Percentiles rank a stretch among this genome's conserved stretches.
phyloP scores from a whole-genome alignment of 2,797 vertebrate genomes.

The Threskiornis aethiopicus region DNA sequence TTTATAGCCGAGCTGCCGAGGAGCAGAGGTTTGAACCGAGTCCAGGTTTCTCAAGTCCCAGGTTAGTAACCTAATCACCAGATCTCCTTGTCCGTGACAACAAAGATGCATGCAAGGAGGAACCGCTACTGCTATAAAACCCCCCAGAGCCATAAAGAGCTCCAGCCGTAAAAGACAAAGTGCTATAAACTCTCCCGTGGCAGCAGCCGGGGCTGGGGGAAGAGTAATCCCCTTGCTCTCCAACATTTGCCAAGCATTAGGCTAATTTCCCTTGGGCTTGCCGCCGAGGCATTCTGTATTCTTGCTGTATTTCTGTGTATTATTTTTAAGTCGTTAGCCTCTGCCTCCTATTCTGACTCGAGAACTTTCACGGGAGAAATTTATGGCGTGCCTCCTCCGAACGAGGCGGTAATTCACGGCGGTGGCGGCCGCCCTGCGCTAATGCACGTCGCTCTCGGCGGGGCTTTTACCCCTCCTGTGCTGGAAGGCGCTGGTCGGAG shows the following conservation, averaged over 20 bases:
- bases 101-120: not conserved
- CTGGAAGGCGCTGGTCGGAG: not conserved
- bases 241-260: not conserved
- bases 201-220: not conserved
- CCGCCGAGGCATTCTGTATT: not conserved
- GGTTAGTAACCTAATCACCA: not conserved
- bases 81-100: not conserved
- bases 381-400: conserved; percentile 46
- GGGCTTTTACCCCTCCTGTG: not conserved
- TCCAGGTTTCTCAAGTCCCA: not conserved
- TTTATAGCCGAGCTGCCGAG: not conserved
- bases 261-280: conserved; percentile 32
- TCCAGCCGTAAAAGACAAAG: not conserved
- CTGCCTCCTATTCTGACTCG: conserved; percentile 38
- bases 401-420: conserved; percentile 3
- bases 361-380: conserved; percentile 60
- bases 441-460: conserved; percentile 32
- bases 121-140: accelerated
- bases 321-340: conserved; percentile 68
- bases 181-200: not conserved
- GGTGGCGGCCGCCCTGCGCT: not conserved
- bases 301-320: conserved; percentile 24
- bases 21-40: not conserved
- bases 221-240: not conserved
- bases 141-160: not conserved